Evolutionary conservation across 2,888 invertebrate species (phyloP).

Genomic region (Norana najaformis): DNA sequence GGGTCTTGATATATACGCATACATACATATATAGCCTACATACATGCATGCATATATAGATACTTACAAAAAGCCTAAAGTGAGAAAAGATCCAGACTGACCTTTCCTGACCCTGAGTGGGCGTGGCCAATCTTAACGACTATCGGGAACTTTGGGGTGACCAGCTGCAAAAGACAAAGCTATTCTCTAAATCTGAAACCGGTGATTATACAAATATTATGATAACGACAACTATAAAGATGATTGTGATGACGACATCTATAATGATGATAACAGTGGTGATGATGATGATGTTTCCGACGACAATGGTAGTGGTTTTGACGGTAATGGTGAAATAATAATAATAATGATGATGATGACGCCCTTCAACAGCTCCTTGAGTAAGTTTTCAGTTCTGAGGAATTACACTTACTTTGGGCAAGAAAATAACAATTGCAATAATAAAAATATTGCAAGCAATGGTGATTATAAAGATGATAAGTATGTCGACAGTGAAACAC

Average conservation of each 20-base stretch:
- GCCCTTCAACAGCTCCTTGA: too few relatives aligned
- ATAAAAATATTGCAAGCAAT: too few relatives aligned
- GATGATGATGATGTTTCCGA: background rate
- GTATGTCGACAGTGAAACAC: too few relatives aligned
- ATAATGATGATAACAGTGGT: constrained; percentile 6
- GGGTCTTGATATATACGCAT: too few relatives aligned
- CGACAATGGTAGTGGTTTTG: background rate
- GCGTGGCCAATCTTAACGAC: constrained; percentile 97
- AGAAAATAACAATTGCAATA: too few relatives aligned
- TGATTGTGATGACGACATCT: constrained; percentile 29
- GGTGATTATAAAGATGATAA: too few relatives aligned
- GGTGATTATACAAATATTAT: constrained; percentile 2
- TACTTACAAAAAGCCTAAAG: background rate
- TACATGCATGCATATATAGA: too few relatives aligned
- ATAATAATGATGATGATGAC: too few relatives aligned
- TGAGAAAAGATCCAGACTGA: constrained; percentile 65
- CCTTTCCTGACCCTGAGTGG: constrained; percentile 92
- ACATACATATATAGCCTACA: too few relatives aligned
- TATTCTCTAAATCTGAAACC: background rate
- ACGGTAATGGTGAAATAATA: too few relatives aligned
- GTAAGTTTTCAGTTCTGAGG: too few relatives aligned
- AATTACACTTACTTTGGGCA: too few relatives aligned
- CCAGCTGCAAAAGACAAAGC: constrained; percentile 54
- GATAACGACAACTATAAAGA: constrained; percentile 27
- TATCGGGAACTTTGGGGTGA: constrained; percentile 83